Evolutionary conservation across 2,797 vertebrate species (phyloP).

Genomic region (Xenops minutus): DNA sequence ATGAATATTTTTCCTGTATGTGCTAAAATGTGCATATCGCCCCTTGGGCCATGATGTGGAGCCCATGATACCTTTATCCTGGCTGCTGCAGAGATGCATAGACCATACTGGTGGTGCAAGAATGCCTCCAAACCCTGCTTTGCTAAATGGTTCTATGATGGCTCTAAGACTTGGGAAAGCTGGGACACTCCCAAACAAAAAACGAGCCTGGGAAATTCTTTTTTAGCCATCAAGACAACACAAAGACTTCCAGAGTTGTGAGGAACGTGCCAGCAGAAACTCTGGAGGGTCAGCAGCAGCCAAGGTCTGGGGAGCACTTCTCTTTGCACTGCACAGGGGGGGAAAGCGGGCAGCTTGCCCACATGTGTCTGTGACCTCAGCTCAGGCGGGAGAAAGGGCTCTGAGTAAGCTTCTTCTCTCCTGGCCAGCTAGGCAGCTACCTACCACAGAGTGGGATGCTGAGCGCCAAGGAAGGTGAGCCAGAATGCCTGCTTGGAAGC

Average conservation of each 20-base stretch:
- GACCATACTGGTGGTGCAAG: not conserved
- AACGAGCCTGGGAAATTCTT: not conserved
- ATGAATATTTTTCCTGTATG: not conserved
- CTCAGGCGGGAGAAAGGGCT: rapidly evolving
- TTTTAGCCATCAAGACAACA: not conserved
- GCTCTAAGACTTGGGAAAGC: not conserved
- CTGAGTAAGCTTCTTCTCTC: not conserved
- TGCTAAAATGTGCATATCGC: not conserved
- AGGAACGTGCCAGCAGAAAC: not conserved
- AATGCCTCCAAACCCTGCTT: not conserved
- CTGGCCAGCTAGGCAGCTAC: not conserved
- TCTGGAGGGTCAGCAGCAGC: not conserved
- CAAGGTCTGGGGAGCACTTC: not conserved
- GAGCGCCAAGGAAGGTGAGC: not conserved
- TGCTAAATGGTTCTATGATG: not conserved
- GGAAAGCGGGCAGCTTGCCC: not conserved
- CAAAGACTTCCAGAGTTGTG: not conserved
- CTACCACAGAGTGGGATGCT: not conserved
- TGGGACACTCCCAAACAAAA: not conserved
- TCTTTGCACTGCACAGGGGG: rapidly evolving
- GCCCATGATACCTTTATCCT: not conserved
- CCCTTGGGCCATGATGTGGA: not conserved
- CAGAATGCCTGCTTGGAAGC: not conserved
- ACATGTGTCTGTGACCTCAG: rapidly evolving
- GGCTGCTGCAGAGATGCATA: not conserved